Percentiles rank a stretch among this genome's conserved stretches.
Evolutionary conservation across 2,888 invertebrate species (phyloP).

Genomic region (Cephus spinipes): DNA sequence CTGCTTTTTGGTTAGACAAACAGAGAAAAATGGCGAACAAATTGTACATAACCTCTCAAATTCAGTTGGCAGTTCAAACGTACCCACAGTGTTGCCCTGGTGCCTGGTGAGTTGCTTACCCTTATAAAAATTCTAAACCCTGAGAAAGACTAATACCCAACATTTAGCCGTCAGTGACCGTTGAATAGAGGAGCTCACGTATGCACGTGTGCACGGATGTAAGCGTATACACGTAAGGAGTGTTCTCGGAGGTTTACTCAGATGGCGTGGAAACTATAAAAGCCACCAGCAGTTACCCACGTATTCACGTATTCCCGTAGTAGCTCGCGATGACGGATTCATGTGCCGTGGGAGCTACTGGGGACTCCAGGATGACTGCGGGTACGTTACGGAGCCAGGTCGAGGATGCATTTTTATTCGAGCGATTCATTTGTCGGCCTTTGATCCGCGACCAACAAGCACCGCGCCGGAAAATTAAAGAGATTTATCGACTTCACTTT

Average conservation of each 20-base stretch:
- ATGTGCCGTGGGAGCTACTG: conserved; percentile 47
- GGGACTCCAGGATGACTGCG: conserved; percentile 6
- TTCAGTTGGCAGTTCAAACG: background rate
- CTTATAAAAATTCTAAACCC: background rate
- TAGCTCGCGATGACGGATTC: conserved; percentile 61
- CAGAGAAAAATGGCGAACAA: background rate
- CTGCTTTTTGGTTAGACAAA: background rate
- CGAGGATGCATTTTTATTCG: conserved; percentile 33
- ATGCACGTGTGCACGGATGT: background rate
- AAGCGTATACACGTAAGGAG: conserved; percentile 1
- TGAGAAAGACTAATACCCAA: background rate
- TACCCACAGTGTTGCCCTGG: background rate
- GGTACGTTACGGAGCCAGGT: conserved; percentile 8
- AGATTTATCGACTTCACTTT: conserved; percentile 45
- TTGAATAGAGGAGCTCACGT: background rate
- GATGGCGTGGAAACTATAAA: conserved; percentile 50
- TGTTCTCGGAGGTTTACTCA: conserved; percentile 18
- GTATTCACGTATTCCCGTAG: conserved; percentile 37
- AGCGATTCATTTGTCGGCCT: conserved; percentile 59
- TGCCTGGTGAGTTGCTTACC: background rate
- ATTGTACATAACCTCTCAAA: background rate
- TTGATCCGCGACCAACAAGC: conserved; percentile 49
- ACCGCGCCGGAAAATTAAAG: conserved; percentile 49
- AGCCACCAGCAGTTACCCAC: conserved; percentile 38
- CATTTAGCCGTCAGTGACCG: conserved; percentile 4